A percentile compares a stretch with the other conserved stretches of the same genome.
phyloP scores from a whole-genome alignment of 2,888 invertebrate genomes.

The Drosophila nigricruria region DNA sequence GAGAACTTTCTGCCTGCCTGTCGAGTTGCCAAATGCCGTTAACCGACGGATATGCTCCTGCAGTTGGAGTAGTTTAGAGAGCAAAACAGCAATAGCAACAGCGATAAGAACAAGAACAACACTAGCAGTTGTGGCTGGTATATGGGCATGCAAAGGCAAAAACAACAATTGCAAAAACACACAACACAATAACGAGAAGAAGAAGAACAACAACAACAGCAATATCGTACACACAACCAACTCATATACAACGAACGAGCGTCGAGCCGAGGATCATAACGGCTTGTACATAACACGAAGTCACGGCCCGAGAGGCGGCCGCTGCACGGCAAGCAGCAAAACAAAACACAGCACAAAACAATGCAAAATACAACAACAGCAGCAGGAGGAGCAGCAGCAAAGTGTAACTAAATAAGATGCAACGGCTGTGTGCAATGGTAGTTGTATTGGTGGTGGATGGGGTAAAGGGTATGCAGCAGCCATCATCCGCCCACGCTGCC shows the following conservation, averaged over 20 bases:
- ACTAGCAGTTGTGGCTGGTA: conserved; percentile 20
- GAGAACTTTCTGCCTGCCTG: conserved; percentile 72
- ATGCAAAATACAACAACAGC: conserved; percentile 79
- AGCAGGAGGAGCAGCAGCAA: conserved; percentile 52
- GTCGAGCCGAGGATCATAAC: conserved; percentile 76
- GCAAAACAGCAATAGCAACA: conserved; percentile 72
- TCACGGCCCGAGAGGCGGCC: conserved; percentile 67
- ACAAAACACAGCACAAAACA: conserved; percentile 83
- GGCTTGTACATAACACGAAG: conserved; percentile 74
- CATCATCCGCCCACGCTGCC: conserved; percentile 46
- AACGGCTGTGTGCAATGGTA: conserved; percentile 40
- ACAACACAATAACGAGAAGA: conserved; percentile 63
- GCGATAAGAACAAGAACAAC: conserved; percentile 37
- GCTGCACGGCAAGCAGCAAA: conserved; percentile 66
- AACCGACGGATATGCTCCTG: conserved; percentile 57
- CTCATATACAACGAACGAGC: conserved; percentile 70
- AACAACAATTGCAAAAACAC: conserved; percentile 64
- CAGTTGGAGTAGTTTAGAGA: conserved; percentile 68
- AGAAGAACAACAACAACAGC: conserved; percentile 50
- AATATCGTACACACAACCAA: conserved; percentile 43
- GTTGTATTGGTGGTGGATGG: neutral
- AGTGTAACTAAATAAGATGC: conserved; percentile 80
- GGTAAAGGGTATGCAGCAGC: conserved; percentile 4
- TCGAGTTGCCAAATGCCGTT: conserved; percentile 77
- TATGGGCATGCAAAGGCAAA: conserved; percentile 41